These are phyloP conservation scores for Microplitis mediator DNA, from an alignment of 1,140 invertebrate genomes.

Conservation along the genomic window DNA sequence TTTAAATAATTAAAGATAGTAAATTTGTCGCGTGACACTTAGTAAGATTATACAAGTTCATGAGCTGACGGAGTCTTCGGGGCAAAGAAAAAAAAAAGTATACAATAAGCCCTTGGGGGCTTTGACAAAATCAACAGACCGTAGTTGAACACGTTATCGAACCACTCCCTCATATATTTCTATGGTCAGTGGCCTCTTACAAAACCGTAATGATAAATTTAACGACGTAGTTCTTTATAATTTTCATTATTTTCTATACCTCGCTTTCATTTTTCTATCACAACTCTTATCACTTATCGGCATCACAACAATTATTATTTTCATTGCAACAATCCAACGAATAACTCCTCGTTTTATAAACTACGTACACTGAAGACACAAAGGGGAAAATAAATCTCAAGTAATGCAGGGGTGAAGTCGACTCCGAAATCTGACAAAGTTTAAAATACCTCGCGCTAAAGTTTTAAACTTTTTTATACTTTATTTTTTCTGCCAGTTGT, in stretches of 20 bases:
- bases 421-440: no score
- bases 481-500: no score
- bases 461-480: no score
- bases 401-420: no score
- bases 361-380: no score
- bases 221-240: background rate
- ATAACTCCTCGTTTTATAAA: no score
- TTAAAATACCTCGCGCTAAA: no score
- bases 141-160: conserved; percentile 3
- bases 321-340: no score
- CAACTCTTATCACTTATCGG: no score
- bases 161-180: background rate
- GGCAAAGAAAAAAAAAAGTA: background rate
- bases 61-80: background rate
- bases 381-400: no score
- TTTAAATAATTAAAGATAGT: no score
- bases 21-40: conserved; percentile 4
- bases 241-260: background rate
- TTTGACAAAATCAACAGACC: conserved; percentile 7
- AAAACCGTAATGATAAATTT: background rate
- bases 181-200: background rate
- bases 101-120: background rate
- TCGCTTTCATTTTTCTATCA: background rate
- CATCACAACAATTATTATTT: no score
- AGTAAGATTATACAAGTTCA: conserved; percentile 5